Evolutionary conservation across 2,113 vertebrate genomes (phyloP), one percentile per base, ranked within the genome.

Genomic region (Cygnus buccinator): DNA sequence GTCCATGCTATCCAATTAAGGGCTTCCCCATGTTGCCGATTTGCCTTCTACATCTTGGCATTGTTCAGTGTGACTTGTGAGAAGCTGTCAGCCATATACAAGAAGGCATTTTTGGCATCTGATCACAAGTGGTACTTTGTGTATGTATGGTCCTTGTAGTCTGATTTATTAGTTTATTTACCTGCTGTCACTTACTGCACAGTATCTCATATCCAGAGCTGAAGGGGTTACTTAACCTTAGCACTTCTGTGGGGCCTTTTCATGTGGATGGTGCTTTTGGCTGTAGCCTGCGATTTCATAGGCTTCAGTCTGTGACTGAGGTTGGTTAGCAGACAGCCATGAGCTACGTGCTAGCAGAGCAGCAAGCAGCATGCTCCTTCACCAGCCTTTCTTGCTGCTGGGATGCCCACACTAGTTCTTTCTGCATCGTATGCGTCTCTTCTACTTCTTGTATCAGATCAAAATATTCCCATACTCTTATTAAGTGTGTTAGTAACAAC

Each of bases 41-140:
- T 93, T 81, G 46, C 39, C 54, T 73, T 21, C 31, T 0, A 3
- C 6, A 2, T 4, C 22, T 13, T 23, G 66, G 33, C 11, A 0
- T 46, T 67, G 6, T 5, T 55, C 41, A 7, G 23, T 0, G 1
- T 33, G 54, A 54, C n/a, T 21, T 0, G 1, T 52, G 62, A 74
- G 41, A 20, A 58, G 48, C 62, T 37, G 62, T 43, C 74, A 71
- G 57, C 62, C 21, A 0, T 10, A 6, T 4, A 15, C 18, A 25
- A 31, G 63, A 52, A 87, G n/a, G 43, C 28, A 14, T 6, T 48
- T 70, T 9, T 89, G 63, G n/a, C 9, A 21, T 33, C 68, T 35
- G 26, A 19, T 79, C n/a, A 35, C 48, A 75, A 48, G 25, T 65
- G 65, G 41, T 13, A 7, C 28, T 79, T 46, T 39, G 43, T 19